Evolutionary conservation across 2,797 vertebrate genomes (phyloP).

Genomic region (Lycodopsis pacificus): DNA sequence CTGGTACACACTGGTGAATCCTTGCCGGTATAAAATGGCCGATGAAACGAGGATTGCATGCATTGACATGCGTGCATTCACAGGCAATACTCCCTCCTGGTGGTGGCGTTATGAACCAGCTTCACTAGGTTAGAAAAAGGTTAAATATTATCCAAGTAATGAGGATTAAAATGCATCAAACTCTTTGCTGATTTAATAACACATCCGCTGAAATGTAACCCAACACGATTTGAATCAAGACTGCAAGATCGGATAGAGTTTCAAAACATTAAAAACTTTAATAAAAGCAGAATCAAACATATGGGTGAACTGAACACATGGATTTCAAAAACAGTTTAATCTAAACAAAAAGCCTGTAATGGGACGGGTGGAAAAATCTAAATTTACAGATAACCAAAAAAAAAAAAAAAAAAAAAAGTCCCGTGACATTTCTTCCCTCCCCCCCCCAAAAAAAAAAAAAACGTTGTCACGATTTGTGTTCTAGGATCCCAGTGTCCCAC

Average conservation of each 20-base stretch:
- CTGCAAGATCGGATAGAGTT: slow-evolving; percentile 61
- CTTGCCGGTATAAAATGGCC: slow-evolving; percentile 62
- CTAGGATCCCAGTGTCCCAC: slow-evolving; percentile 62
- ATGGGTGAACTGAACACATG: slow-evolving; percentile 77
- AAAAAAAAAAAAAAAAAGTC: slow-evolving; percentile 38
- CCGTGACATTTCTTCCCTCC: slow-evolving; percentile 35
- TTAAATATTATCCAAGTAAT: neutral
- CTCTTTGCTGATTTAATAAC: neutral
- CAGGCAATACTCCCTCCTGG: slow-evolving; percentile 44
- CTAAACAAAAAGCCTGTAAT: slow-evolving; percentile 64
- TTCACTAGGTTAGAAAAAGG: neutral
- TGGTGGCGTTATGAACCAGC: slow-evolving; percentile 12
- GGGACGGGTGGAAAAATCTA: slow-evolving; percentile 59
- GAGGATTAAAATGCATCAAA: no score
- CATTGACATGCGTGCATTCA: neutral
- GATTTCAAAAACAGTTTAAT: slow-evolving; percentile 69
- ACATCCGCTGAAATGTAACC: neutral
- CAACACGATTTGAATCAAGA: slow-evolving; percentile 41
- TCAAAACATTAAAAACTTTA: slow-evolving; percentile 86
- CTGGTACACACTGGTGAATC: neutral
- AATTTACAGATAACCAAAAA: slow-evolving; percentile 59
- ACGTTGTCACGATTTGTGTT: slow-evolving; percentile 51
- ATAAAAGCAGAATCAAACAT: slow-evolving; percentile 83
- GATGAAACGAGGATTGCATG: slow-evolving; percentile 24
- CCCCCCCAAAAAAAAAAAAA: neutral